Conservation (phyloP, 2,797 vertebrate species). For the Argentina silus region DNA sequence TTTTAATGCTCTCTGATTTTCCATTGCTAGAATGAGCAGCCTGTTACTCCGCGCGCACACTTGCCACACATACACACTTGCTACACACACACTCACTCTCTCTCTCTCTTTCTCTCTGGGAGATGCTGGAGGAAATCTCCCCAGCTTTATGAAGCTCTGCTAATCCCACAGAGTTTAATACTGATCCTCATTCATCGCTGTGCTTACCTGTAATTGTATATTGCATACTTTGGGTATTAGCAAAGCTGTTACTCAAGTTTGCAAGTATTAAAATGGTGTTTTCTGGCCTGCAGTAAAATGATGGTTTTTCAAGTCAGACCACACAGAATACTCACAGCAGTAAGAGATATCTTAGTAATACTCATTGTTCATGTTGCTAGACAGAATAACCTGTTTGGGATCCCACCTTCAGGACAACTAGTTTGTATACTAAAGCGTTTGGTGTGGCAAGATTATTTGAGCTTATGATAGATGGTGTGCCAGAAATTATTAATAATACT, state of each 20-base stretch:
- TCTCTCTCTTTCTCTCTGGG: slow-evolving; percentile 29
- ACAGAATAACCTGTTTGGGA: too few relatives aligned
- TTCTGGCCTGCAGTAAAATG: slow-evolving; percentile 38
- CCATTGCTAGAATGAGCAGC: slow-evolving; percentile 71
- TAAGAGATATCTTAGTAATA: too few relatives aligned
- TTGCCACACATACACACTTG: slow-evolving; percentile 21
- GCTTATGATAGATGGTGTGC: too few relatives aligned
- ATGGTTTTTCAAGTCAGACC: slow-evolving; percentile 42
- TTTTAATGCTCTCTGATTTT: slow-evolving; percentile 79
- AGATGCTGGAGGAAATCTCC: slow-evolving; percentile 65
- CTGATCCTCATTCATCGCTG: slow-evolving; percentile 75
- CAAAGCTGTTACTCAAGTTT: slow-evolving; percentile 69
- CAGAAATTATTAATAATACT: too few relatives aligned
- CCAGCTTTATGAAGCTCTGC: slow-evolving; percentile 74
- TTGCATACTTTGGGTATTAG: slow-evolving; percentile 73
- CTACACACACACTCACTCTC: slow-evolving; percentile 33
- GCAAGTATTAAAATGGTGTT: slow-evolving; percentile 66
- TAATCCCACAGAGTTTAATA: slow-evolving; percentile 78
- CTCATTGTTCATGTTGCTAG: too few relatives aligned
- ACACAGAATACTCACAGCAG: slow-evolving; percentile 28
- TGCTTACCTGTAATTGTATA: slow-evolving; percentile 80
- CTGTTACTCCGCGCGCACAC: slow-evolving; percentile 53
- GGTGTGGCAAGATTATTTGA: too few relatives aligned
- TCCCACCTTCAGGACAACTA: too few relatives aligned
- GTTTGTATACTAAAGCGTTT: too few relatives aligned